A percentile compares a stretch with the other conserved stretches of the same genome.
These are phyloP conservation scores for Microctonus hyperodae DNA, from an alignment of 2,888 invertebrate genomes.

Conservation along the genomic window DNA sequence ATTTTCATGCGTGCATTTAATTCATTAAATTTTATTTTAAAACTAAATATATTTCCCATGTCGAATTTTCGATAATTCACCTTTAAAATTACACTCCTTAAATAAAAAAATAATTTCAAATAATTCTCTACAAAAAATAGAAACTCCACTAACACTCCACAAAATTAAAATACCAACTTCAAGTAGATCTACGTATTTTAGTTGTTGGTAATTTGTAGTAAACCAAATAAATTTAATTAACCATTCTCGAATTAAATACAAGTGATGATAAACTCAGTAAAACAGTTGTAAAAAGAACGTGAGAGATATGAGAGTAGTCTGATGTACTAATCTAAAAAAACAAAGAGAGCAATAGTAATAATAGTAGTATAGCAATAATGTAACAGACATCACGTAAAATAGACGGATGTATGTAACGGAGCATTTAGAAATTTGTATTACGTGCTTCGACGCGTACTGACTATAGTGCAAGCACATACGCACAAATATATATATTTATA, in stretches of 20 bases:
- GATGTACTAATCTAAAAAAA: not conserved
- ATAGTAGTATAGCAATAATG: not conserved
- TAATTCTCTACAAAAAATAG: no score
- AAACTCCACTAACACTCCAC: no score
- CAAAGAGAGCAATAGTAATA: constrained; percentile 4
- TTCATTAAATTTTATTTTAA: constrained; percentile 26
- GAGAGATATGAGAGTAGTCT: not conserved
- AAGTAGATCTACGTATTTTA: no score
- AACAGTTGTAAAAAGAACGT: constrained; percentile 2
- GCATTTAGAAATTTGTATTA: constrained; percentile 46
- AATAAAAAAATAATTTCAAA: no score
- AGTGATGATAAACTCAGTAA: not conserved
- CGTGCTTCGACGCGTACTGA: constrained; percentile 33
- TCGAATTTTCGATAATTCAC: constrained; percentile 29
- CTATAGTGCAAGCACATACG: constrained; percentile 31
- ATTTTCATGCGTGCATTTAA: constrained; percentile 36
- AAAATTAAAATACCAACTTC: no score
- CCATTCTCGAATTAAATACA: not conserved
- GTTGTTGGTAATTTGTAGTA: not conserved
- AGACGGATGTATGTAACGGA: constrained; percentile 42
- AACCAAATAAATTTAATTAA: constrained; percentile 12
- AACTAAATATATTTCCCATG: constrained; percentile 20
- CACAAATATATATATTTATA: no score
- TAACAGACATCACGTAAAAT: constrained; percentile 22
- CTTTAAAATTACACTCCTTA: not conserved